Base-by-base conservation (phyloP, 2,888 invertebrate genomes). In the Parnassius glacialis region DNA sequence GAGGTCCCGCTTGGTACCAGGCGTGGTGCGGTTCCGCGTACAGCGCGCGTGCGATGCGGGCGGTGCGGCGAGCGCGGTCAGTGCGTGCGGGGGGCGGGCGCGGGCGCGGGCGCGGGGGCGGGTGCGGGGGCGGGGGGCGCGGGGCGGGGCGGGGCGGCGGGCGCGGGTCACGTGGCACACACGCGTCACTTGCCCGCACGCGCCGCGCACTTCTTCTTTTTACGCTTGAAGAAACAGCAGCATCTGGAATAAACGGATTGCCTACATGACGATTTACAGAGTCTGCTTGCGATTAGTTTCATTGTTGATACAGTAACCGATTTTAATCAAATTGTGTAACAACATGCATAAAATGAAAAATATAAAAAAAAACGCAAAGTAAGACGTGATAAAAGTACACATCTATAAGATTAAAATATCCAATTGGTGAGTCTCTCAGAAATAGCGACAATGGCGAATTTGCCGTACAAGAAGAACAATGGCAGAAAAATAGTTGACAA, bases 221-320 rank as follows among this genome's bases (percentile, higher is more conserved):
- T 98, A 91, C 98, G 96, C 93, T 98, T 97, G 94, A 98, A 97
- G 95, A 98, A 99, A 93, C 98, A 99, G 93, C 99, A 99, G 94
- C 98, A 98, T 93, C 98, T 98, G 93, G 85, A 94, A 94, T 87
- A 91, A 68, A 90, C 87, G 68, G 90, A 91, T 92, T 91, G 90
- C 77, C 90, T 91, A 83, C 83, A 91, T 90, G 90, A 91, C 83
- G 90, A 90, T 90, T 87, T 86, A 88, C 83, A 84, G 78, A 84
- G 85, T 90, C 90, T 90, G 90, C 80, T 90, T 85, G 78, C 81
- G 84, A 79, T 82, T 79, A 79, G 80, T 68, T 69, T 70, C 65
- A 65, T 72, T 69, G 34, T 34, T 51, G 52, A 20, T 25, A 34
- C 34, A 5, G 13, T 13, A 13, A 13, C 9, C 11, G 47, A n/a